phyloP scores from a whole-genome alignment of 2,888 invertebrate genomes.

The Thymelicus lineola region DNA sequence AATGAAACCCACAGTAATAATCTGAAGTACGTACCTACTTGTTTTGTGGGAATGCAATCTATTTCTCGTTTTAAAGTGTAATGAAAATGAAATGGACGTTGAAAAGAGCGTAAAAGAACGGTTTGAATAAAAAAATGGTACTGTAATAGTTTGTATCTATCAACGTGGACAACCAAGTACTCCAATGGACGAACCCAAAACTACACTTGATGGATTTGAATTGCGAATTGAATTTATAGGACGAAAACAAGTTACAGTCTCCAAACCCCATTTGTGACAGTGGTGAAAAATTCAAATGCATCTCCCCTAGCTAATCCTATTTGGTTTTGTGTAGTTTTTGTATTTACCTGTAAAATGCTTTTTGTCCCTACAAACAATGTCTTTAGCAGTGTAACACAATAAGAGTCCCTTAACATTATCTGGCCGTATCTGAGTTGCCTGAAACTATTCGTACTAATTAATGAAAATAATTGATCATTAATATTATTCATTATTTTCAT shows the following conservation, averaged over 20 bases:
- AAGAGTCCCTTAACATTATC: too few species aligned
- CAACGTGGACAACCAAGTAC: not conserved
- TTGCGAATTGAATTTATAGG: constrained; percentile 43
- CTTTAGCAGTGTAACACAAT: too few species aligned
- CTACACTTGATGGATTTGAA: constrained; percentile 43
- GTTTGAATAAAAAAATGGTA: not conserved
- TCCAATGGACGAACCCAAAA: constrained; percentile 35
- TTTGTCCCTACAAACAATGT: too few species aligned
- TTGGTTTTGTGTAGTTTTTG: not conserved
- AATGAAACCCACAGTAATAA: too few species aligned
- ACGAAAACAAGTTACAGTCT: constrained; percentile 40
- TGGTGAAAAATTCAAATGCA: constrained; percentile 15
- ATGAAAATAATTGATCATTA: too few species aligned
- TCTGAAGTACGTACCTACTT: constrained; percentile 12
- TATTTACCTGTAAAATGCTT: too few species aligned
- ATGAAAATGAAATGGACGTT: not conserved
- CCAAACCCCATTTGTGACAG: constrained; percentile 36
- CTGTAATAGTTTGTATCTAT: constrained; percentile 12
- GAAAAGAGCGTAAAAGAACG: not conserved
- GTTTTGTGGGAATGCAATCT: constrained; percentile 9
- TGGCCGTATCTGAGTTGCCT: too few species aligned
- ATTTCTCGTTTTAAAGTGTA: constrained; percentile 15
- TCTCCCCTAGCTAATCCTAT: not conserved
- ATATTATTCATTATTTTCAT: too few species aligned
- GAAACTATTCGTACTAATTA: too few species aligned